Evolutionary conservation across 2,113 vertebrate genomes (phyloP).

Genomic region (Aspiorhynchus laticeps): DNA sequence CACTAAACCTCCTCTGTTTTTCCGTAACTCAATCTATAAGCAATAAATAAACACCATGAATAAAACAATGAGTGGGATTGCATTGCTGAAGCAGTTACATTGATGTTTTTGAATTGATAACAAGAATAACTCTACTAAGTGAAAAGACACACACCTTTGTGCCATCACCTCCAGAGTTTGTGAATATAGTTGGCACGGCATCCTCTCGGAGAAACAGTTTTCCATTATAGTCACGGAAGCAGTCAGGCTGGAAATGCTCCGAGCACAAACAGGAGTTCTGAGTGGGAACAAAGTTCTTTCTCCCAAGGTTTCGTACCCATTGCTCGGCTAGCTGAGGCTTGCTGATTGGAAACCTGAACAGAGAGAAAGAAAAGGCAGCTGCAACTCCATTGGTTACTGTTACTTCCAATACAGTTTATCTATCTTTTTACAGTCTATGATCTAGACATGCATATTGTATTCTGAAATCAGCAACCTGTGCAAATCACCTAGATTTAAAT

Average conservation of each 20-base stretch:
- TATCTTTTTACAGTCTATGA: too few species aligned
- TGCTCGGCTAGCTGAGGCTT: constrained; percentile 76
- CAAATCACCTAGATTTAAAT: not conserved
- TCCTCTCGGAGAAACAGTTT: constrained; percentile 81
- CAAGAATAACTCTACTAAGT: not conserved
- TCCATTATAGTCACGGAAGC: constrained; percentile 81
- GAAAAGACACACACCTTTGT: constrained; percentile 63
- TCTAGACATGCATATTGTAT: not conserved
- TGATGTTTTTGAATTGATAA: not conserved
- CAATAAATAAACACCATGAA: not conserved
- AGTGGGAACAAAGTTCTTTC: constrained; percentile 76
- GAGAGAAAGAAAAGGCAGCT: not conserved
- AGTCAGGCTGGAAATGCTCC: constrained; percentile 76
- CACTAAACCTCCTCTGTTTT: constrained; percentile 63
- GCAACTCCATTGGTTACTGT: not conserved
- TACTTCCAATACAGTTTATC: not conserved
- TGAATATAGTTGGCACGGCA: constrained; percentile 77
- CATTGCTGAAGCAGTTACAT: not conserved
- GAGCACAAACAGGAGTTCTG: constrained; percentile 80
- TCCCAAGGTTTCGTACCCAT: constrained; percentile 78
- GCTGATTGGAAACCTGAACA: constrained; percentile 76
- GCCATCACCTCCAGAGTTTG: constrained; percentile 61
- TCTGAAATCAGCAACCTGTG: not conserved
- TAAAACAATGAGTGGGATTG: not conserved
- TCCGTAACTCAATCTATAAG: constrained; percentile 76